phyloP scores from a whole-genome alignment of 2,797 vertebrate genomes.

The Clarias fuscus region DNA sequence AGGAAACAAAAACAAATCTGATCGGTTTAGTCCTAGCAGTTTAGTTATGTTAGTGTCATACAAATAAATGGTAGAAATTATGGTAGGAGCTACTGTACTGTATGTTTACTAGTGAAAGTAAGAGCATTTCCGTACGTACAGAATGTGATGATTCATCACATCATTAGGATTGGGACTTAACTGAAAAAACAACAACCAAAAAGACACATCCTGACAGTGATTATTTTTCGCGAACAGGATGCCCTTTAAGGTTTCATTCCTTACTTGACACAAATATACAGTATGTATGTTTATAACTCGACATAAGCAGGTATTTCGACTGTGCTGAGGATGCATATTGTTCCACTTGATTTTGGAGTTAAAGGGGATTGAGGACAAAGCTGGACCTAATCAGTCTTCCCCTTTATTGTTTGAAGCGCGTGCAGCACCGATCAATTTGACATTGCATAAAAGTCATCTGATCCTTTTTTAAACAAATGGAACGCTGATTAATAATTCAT shows the following conservation, averaged over 20 bases:
- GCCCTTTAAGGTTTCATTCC: neutral
- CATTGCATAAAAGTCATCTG: constrained; percentile 71
- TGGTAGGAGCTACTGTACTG: too few species aligned
- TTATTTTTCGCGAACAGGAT: neutral
- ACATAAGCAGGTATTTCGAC: too few species aligned
- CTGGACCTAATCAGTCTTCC: constrained; percentile 20
- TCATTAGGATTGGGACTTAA: too few species aligned
- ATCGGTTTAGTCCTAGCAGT: too few species aligned
- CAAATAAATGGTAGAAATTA: too few species aligned
- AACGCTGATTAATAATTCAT: constrained; percentile 71
- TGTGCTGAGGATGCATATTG: neutral
- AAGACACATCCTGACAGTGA: neutral
- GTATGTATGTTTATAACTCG: too few species aligned
- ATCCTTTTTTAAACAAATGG: constrained; percentile 68
- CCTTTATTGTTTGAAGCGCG: constrained; percentile 45
- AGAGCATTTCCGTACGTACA: too few species aligned
- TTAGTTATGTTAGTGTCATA: too few species aligned
- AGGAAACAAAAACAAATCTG: too few species aligned
- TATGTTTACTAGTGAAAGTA: too few species aligned
- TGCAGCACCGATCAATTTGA: constrained; percentile 64
- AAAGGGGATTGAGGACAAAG: constrained; percentile 21
- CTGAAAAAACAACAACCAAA: neutral
- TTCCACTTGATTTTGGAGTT: constrained; percentile 16
- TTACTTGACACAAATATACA: neutral
- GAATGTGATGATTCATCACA: too few species aligned